Evolutionary conservation across 37 sponge, comb jelly and placozoan species (phyloP).

Genomic region (Bolinopsis microptera): DNA sequence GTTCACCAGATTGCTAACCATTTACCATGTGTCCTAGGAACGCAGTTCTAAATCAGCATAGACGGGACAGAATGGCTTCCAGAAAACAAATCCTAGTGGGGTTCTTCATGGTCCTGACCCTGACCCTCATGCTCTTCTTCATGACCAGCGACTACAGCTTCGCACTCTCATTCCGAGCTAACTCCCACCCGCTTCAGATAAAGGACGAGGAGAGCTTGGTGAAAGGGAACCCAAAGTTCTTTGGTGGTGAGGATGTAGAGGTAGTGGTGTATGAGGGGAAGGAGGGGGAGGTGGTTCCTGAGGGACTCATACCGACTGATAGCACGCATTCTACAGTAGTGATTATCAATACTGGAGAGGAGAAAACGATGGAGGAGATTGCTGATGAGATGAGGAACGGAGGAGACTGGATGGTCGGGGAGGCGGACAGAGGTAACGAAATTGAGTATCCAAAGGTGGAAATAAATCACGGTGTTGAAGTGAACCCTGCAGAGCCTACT

Average conservation of each 20-base stretch:
- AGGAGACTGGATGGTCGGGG: background rate
- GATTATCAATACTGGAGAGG: background rate
- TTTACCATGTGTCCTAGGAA: background rate
- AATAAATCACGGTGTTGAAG: background rate
- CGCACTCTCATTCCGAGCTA: background rate
- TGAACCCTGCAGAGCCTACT: background rate
- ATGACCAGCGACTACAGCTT: background rate
- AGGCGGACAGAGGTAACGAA: background rate
- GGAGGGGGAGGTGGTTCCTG: background rate
- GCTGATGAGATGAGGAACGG: background rate
- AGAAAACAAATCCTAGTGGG: constrained; percentile 20
- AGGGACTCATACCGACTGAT: background rate
- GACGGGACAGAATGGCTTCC: background rate
- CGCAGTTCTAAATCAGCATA: background rate
- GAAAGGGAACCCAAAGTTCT: background rate
- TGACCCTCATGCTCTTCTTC: background rate
- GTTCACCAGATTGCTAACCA: too few relatives aligned
- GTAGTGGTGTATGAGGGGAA: constrained; percentile 15
- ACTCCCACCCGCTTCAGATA: background rate
- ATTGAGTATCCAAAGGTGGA: background rate
- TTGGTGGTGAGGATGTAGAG: background rate
- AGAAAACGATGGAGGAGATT: background rate
- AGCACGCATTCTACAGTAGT: background rate
- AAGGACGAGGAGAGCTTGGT: background rate
- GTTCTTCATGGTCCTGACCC: background rate